phyloP scores from a whole-genome alignment of 2,113 vertebrate genomes.

The Lepus timidus region DNA sequence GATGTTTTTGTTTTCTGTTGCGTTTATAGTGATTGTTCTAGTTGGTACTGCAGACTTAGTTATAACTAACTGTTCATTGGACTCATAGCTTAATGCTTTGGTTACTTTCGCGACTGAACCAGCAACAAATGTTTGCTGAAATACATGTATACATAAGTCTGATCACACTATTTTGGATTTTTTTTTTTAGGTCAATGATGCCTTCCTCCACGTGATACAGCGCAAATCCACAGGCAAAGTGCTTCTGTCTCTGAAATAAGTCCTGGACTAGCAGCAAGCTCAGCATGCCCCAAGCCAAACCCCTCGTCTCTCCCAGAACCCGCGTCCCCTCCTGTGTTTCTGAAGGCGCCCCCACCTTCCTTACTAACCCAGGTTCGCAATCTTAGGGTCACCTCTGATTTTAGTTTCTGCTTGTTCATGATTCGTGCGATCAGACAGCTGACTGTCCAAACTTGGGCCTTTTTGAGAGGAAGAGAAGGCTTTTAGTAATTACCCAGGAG shows the following conservation, averaged over 20 bases:
- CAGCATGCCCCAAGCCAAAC: not conserved
- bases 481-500: not conserved
- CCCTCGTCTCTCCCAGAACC: not conserved
- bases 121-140: not conserved
- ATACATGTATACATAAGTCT: not conserved
- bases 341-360: not conserved
- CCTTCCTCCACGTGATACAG: slow-evolving; percentile 68
- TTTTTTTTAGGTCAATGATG: slow-evolving; percentile 73
- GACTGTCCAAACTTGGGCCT: not conserved
- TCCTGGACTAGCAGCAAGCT: not conserved
- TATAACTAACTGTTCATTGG: not conserved
- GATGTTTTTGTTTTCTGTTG: not conserved
- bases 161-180: not conserved
- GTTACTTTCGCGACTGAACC: slow-evolving; percentile 13
- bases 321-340: not conserved
- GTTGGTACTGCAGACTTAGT: not conserved
- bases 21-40: not conserved
- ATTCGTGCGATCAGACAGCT: not conserved
- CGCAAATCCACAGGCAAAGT: slow-evolving; percentile 75
- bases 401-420: slow-evolving; percentile 5
- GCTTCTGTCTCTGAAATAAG: slow-evolving; percentile 66
- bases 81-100: not conserved
- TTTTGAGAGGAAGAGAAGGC: not conserved
- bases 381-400: not conserved
- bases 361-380: not conserved